phyloP scores from a whole-genome alignment of 2,888 invertebrate species.

The Erebia ligea region DNA sequence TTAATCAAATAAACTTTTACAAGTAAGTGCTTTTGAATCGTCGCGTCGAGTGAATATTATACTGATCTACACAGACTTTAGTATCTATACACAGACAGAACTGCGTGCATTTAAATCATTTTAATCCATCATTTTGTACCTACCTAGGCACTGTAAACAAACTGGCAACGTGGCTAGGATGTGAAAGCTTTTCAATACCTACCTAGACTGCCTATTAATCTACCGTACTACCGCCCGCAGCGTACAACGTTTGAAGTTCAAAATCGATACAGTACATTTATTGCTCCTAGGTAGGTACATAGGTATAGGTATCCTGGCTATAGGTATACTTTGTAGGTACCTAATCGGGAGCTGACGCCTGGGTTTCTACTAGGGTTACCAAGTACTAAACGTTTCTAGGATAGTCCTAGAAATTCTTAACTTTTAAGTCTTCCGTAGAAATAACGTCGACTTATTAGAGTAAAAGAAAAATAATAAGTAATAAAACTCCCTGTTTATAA shows the following conservation, averaged over 20 bases:
- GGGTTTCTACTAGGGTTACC: neutral
- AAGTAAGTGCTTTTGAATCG: too few relatives aligned
- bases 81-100: too few relatives aligned
- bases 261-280: conserved; percentile 13
- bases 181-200: neutral
- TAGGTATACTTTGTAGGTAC: neutral
- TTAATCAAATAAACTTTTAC: too few relatives aligned
- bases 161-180: neutral
- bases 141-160: too few relatives aligned
- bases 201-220: neutral
- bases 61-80: too few relatives aligned
- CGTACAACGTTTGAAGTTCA: conserved; percentile 4
- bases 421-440: neutral
- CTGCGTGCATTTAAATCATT: too few relatives aligned
- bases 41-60: too few relatives aligned
- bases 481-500: too few relatives aligned
- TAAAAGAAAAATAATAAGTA: too few relatives aligned
- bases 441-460: neutral
- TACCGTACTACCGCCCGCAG: neutral
- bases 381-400: neutral
- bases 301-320: neutral
- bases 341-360: conserved; percentile 1
- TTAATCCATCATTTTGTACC: too few relatives aligned
- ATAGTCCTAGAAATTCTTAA: neutral
- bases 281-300: neutral